Evolutionary conservation across 2,888 invertebrate species (phyloP).

Genomic region (Sclerodermus sp.): DNA sequence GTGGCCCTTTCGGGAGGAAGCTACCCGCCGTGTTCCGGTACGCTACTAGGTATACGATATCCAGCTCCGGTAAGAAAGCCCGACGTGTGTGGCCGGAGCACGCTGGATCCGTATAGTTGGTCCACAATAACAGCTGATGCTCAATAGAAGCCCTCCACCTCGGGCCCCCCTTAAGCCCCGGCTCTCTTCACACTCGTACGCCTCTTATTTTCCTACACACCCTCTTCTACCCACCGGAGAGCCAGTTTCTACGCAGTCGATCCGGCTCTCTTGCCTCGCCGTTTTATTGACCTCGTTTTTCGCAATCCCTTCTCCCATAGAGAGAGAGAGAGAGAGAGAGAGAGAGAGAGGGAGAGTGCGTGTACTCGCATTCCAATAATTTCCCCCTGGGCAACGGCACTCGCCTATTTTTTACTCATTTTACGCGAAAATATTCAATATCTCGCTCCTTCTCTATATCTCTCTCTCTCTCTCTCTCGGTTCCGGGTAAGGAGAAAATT

Average conservation of each 20-base stretch:
- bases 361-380: too few species aligned
- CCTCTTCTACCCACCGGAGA: neutral
- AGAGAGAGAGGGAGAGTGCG: too few species aligned
- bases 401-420: too few species aligned
- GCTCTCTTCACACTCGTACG: slow-evolving; percentile 7
- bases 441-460: too few species aligned
- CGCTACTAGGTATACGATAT: slow-evolving; percentile 10
- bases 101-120: slow-evolving; percentile 34
- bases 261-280: neutral
- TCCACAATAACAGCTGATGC: slow-evolving; percentile 38
- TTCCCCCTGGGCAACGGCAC: too few species aligned
- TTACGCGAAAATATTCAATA: too few species aligned
- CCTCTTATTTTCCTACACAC: slow-evolving; percentile 17
- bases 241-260: neutral
- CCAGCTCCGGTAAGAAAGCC: slow-evolving; percentile 17
- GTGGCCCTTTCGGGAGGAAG: too few species aligned
- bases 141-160: slow-evolving; percentile 28
- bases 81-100: slow-evolving; percentile 39
- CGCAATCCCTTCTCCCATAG: too few species aligned
- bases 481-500: too few species aligned
- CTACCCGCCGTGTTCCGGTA: neutral
- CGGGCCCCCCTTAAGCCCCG: slow-evolving; percentile 1
- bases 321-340: too few species aligned
- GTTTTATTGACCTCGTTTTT: too few species aligned
- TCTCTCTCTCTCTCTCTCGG: too few species aligned